A percentile compares a stretch with the other conserved stretches of the same genome.
These are phyloP conservation scores for Astur gentilis DNA, from an alignment of 2,113 vertebrate species.

Conservation along the genomic window DNA sequence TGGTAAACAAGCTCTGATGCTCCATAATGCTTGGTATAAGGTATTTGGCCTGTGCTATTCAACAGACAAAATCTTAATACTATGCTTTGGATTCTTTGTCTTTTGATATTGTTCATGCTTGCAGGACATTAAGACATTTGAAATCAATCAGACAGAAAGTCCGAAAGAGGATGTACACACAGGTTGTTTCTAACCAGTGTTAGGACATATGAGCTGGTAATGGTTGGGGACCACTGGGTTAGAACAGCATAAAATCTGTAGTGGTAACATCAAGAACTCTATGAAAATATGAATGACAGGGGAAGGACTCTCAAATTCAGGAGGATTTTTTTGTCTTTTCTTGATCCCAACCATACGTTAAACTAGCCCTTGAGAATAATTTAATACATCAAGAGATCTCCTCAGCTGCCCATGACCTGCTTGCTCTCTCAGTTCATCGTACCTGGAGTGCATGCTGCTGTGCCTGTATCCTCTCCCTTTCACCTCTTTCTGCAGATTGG, in stretches of 20 bases:
- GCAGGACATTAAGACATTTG: not conserved
- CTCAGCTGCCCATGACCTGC: not conserved
- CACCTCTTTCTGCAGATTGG: not conserved
- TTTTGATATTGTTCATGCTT: not conserved
- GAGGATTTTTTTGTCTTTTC: not conserved
- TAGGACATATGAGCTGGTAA: not conserved
- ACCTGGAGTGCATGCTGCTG: not conserved
- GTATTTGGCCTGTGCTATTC: not conserved
- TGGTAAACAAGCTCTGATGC: not conserved
- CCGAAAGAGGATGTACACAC: not conserved
- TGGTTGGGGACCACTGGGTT: not conserved
- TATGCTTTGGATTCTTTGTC: not conserved
- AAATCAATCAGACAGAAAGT: not conserved
- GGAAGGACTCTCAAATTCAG: not conserved
- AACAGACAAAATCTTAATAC: not conserved
- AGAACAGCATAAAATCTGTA: not conserved
- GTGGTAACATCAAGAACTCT: not conserved
- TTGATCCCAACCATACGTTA: not conserved
- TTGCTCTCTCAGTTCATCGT: not conserved
- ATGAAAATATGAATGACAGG: not conserved
- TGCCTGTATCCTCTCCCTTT: not conserved
- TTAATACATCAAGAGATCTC: not conserved
- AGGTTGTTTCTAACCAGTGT: not conserved
- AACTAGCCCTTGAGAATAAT: not conserved
- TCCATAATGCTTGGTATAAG: not conserved